Evolutionary conservation across 2,888 invertebrate species (phyloP), one percentile per base, ranked within the genome.

Genomic region (Sarcophaga subvicina): DNA sequence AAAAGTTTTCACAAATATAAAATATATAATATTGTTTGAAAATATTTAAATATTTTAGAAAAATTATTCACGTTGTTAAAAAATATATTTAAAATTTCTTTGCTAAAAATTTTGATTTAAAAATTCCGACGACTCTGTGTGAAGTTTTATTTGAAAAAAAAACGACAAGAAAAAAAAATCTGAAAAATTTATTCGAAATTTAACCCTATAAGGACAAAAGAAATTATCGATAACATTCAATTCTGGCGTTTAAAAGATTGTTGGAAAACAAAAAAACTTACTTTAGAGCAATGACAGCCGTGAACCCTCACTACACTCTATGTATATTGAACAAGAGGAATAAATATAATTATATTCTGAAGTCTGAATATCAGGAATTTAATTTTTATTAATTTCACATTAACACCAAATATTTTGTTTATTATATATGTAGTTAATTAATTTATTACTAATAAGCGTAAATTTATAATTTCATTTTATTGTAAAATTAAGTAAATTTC

Each of bases 71-170:
- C 71, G 87, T 69, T 73, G 49, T 63, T 85, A 85, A 87, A 88
- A 86, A 89, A 67, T 67, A 73, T 27, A 82, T 87, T 89, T 88
- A 78, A 71, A 88, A 87, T 86, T 88, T 88, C 49, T 77, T 80
- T 60, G 87, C 89, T 88, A 73, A 76, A 88, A 89, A 89, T 88
- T 89, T 88, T 88, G 88, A 88, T 86, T 83, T 73, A 85, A 88
- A 88, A 83, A 80, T 70, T 85, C 22, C 77, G 86, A 85, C 80
- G 78, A 66, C 82, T 76, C 69, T 71, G 71, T 5, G 47, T 69
- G n/a, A 62, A 63, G 14, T 17, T 60, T 67, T 77, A 45, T 59
- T 72, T 47, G 17, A 62, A 20, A 37, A 37, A 37, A 37, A 37
- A 37, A 37, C 37, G 6, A 37, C 37, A 37, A 2, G 37, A 37